Percentiles rank a stretch among this genome's conserved stretches.
Conservation (phyloP, 2,797 vertebrate species). For the Taenioides sp. region DNA sequence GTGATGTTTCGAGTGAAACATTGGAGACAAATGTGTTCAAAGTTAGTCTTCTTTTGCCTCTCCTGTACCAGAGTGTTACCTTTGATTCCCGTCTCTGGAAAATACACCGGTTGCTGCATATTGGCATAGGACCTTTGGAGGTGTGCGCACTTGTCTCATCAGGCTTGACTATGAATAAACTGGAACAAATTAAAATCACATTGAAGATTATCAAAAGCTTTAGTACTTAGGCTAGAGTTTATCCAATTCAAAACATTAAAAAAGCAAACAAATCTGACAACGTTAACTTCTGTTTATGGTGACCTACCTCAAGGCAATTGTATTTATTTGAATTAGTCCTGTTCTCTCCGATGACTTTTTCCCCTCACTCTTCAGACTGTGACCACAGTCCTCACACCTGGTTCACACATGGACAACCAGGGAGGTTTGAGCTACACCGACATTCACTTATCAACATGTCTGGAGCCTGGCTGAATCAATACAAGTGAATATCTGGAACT, state of each 20-base stretch:
- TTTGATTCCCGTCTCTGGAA: not conserved
- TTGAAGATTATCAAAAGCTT: not conserved
- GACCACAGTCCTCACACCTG: constrained; percentile 66
- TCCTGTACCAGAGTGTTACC: not conserved
- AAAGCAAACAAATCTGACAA: not conserved
- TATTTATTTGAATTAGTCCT: constrained; percentile 13
- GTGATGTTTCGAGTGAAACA: too few relatives aligned
- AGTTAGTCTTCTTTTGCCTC: not conserved
- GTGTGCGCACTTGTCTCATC: not conserved
- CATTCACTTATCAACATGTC: constrained; percentile 57
- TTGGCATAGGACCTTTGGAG: not conserved
- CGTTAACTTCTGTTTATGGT: not conserved
- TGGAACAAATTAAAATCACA: not conserved
- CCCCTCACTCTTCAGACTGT: constrained; percentile 21
- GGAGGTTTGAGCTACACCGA: constrained; percentile 54
- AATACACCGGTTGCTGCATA: not conserved
- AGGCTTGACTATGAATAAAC: not conserved
- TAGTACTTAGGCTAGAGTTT: not conserved
- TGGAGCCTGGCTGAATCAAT: constrained; percentile 31
- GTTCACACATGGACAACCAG: constrained; percentile 63
- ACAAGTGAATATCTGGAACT: constrained; percentile 18
- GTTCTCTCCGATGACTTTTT: constrained; percentile 35
- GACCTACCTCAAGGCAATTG: not conserved
- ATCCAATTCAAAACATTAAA: not conserved
- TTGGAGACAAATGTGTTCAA: not conserved